Conservation (phyloP, 2,888 invertebrate genomes). For the Zootermopsis nevadensis region DNA sequence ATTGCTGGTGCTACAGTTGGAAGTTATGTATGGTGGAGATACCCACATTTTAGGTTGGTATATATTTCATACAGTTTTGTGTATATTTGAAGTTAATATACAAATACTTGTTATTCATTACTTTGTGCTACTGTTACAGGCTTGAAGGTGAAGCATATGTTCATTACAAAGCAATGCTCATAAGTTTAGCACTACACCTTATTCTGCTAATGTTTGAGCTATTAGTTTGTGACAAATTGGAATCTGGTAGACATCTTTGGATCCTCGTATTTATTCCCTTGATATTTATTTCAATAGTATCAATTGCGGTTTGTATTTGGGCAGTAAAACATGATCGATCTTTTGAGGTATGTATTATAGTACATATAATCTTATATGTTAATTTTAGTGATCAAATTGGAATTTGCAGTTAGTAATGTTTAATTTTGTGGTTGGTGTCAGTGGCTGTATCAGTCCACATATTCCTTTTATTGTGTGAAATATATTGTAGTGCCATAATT, state of each 20-base stretch:
- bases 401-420: too few relatives aligned
- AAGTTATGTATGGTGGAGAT: conserved; percentile 94
- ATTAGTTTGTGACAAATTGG: conserved; percentile 94
- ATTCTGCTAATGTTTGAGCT: conserved; percentile 96
- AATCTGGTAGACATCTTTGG: conserved; percentile 87
- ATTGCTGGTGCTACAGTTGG: conserved; percentile 91
- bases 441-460: too few relatives aligned
- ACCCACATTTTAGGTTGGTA: conserved; percentile 90
- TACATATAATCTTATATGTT: too few relatives aligned
- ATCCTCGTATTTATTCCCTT: conserved; percentile 94
- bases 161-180: conserved; percentile 98
- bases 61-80: neutral
- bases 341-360: conserved; percentile 79
- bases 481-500: too few relatives aligned
- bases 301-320: conserved; percentile 98
- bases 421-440: too few relatives aligned
- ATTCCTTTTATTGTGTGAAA: too few relatives aligned
- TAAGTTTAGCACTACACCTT: conserved; percentile 93
- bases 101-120: neutral
- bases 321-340: conserved; percentile 97
- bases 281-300: conserved; percentile 95
- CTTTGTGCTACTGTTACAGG: conserved; percentile 67
- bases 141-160: conserved; percentile 95
- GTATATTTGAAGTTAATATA: neutral
- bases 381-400: too few relatives aligned